Evolutionary conservation across 1,140 invertebrate genomes (phyloP).

Genomic region (Trichonephila clavata): DNA sequence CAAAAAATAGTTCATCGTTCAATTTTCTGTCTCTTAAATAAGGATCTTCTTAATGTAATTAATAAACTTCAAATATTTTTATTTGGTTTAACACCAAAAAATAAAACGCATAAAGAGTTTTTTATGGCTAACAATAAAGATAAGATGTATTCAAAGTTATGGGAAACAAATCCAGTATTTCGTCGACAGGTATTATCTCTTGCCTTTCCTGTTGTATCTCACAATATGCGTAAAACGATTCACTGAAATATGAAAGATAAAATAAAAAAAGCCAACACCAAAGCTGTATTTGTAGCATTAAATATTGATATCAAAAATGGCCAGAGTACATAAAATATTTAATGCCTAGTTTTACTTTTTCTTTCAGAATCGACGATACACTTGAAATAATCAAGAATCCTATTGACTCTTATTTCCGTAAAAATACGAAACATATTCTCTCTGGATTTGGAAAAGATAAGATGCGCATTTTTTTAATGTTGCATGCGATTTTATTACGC

Average conservation of each 20-base stretch:
- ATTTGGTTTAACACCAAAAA: too few species aligned
- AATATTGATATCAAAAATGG: constrained; percentile 29
- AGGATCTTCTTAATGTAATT: too few species aligned
- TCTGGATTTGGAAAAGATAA: too few species aligned
- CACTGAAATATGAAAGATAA: too few species aligned
- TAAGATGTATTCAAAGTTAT: not conserved
- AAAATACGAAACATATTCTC: not conserved
- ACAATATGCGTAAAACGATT: too few species aligned
- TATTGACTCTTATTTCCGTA: not conserved
- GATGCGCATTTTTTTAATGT: not conserved
- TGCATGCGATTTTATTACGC: not conserved
- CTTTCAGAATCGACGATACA: not conserved
- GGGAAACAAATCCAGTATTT: not conserved
- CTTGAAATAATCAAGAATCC: not conserved
- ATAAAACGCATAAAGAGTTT: too few species aligned
- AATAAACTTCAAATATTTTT: too few species aligned
- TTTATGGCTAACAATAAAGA: too few species aligned
- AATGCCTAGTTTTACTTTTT: not conserved
- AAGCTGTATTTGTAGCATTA: not conserved
- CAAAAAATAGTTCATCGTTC: too few species aligned
- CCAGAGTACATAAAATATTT: constrained; percentile 55
- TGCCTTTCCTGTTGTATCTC: too few species aligned
- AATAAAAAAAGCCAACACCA: not conserved
- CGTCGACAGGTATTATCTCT: too few species aligned
- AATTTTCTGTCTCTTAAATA: too few species aligned